Base-by-base conservation (phyloP, 92 coral and sea anemone species). In the Galaxea fascicularis region DNA sequence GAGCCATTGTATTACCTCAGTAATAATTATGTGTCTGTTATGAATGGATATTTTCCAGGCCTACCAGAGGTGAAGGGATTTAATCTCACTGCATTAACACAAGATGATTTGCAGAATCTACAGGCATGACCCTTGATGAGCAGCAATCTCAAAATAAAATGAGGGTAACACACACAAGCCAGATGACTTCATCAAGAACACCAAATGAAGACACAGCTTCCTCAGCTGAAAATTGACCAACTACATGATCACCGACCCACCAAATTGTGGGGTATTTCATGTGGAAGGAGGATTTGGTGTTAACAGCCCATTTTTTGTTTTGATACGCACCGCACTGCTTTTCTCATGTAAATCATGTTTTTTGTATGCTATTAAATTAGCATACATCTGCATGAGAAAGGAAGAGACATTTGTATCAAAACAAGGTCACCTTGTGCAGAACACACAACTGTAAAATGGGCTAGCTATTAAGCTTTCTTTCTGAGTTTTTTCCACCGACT, bases 11-110 rank as follows among this genome's bases (percentile, higher is more conserved):
- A 56, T 56, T 17, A 56, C 66, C 21, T 60, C 0, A 65, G n/a
- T 7, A 15, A 65, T 4, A 53, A 0, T 12, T 72, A 51, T 60
- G 25, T 49, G 8, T 27, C 11, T 46, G 12, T 31, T n/a, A 41
- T 69, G 29, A 22, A 47, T 68, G 45, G 13, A 56, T 58, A 4
- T 41, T 60, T 81, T 76, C 6, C 31, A 95, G 98, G 98, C 44
- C 84, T 85, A 15, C 94, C 93, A 71, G 86, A 88, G 53, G 81
- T 94, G 70, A 93, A 95, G 84, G 98, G 98, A 30, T 93, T 95
- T 75, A 81, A 86, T 84, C 78, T 95, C 65, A 87, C 91, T 71
- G 84, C 97, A 58, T 76, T 95, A 86, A 76, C 87, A 26, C 76
- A 86, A 52, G 93, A 87, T 47, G 98, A 95, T 25, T 85, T 93